A percentile compares a stretch with the other conserved stretches of the same genome.
phyloP scores from a whole-genome alignment of 2,797 vertebrate genomes.

The Leptatherina wallacei region DNA sequence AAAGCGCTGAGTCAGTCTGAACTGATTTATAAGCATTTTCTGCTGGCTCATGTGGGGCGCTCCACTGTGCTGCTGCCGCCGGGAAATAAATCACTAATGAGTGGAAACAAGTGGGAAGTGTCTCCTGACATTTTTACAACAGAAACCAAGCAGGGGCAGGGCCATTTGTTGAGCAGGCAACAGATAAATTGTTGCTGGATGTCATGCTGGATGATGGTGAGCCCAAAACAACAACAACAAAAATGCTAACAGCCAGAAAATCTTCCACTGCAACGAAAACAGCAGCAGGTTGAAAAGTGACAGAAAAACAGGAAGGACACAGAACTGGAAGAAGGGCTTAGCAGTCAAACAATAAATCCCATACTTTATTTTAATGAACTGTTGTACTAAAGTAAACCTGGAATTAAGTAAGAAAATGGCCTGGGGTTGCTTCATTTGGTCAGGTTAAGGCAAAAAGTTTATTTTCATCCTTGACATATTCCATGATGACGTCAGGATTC shows the following conservation, averaged over 20 bases:
- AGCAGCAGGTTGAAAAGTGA: background rate
- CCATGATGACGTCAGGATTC: no score
- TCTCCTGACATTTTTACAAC: conserved; percentile 29
- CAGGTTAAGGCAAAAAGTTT: background rate
- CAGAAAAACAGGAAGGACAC: background rate
- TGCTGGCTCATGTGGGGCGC: conserved; percentile 19
- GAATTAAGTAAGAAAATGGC: background rate
- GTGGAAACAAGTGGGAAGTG: conserved; percentile 15
- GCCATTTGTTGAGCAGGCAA: conserved; percentile 16
- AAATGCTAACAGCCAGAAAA: conserved; percentile 17
- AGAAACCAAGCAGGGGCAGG: background rate
- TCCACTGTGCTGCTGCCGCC: conserved; percentile 10
- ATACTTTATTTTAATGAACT: no score
- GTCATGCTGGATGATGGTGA: conserved; percentile 10
- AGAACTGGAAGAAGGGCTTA: background rate
- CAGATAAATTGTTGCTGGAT: conserved; percentile 10
- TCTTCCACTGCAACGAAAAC: background rate
- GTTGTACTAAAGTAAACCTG: background rate
- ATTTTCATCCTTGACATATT: no score
- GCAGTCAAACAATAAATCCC: background rate
- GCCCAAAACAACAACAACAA: background rate
- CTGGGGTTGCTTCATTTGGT: background rate
- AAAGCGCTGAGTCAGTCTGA: conserved; percentile 26
- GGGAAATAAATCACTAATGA: conserved; percentile 25
- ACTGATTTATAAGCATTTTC: conserved; percentile 26